phyloP scores from a whole-genome alignment of 2,888 invertebrate species.

The Aporophyla nigra region DNA sequence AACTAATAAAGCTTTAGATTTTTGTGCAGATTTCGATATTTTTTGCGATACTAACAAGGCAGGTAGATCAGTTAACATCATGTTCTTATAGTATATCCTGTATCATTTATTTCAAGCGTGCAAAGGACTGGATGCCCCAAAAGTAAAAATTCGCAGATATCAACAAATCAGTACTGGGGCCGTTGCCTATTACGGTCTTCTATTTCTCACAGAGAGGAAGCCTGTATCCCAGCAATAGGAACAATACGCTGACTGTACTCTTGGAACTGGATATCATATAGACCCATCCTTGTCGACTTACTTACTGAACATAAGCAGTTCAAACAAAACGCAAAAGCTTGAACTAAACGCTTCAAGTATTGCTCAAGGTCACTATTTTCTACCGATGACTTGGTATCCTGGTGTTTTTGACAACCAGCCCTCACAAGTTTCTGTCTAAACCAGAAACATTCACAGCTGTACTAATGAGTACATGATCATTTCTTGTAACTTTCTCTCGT shows the following conservation, averaged over 20 bases:
- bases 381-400: neutral
- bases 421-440: neutral
- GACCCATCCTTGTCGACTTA: neutral
- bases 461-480: constrained; percentile 9
- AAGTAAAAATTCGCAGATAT: too few relatives aligned
- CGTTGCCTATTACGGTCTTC: too few relatives aligned
- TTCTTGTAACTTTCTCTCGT: constrained; percentile 17
- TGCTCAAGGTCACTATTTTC: neutral
- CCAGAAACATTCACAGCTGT: neutral
- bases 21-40: neutral
- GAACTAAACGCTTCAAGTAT: neutral
- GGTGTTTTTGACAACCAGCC: neutral
- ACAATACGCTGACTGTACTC: too few relatives aligned
- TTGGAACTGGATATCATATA: neutral
- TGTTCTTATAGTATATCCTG: too few relatives aligned
- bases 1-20: neutral
- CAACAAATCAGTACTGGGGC: too few relatives aligned
- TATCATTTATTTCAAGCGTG: neutral
- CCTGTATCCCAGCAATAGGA: too few relatives aligned
- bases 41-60: too few relatives aligned
- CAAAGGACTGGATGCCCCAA: too few relatives aligned
- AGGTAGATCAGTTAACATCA: neutral
- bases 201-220: too few relatives aligned
- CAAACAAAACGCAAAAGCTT: too few relatives aligned
- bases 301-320: neutral